These are phyloP conservation scores for Xiphophorus birchmanni DNA, from an alignment of 2,797 vertebrate genomes.

Conservation along the genomic window DNA sequence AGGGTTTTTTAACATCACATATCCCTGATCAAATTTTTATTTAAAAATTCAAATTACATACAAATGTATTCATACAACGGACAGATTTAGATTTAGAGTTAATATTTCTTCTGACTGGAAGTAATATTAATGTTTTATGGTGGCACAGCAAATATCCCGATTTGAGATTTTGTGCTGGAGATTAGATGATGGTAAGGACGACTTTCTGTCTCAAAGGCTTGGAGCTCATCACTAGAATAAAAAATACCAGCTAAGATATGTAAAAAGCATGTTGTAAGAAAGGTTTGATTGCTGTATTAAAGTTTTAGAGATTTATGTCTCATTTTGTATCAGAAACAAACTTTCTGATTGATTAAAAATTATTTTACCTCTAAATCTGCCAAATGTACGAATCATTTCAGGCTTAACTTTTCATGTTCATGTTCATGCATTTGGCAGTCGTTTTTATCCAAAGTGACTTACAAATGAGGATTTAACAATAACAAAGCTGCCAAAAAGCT, in stretches of 20 bases:
- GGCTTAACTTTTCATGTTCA: not conserved
- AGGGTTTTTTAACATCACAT: not conserved
- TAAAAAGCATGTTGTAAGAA: not conserved
- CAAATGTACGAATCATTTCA: not conserved
- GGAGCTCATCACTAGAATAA: not conserved
- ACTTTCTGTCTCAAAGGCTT: not conserved
- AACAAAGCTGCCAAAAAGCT: not conserved
- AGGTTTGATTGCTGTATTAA: not conserved
- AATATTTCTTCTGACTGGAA: not conserved
- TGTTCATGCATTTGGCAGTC: not conserved
- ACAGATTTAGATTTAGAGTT: not conserved
- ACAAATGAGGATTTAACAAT: not conserved
- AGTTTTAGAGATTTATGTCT: not conserved
- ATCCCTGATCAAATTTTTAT: not conserved
- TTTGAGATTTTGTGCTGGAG: not conserved
- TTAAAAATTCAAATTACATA: not conserved
- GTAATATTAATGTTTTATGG: not conserved
- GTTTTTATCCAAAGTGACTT: not conserved
- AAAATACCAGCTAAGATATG: not conserved
- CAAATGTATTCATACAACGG: not conserved
- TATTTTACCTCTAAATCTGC: not conserved
- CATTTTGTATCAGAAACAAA: not conserved
- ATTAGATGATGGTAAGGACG: not conserved
- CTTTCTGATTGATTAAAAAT: not conserved
- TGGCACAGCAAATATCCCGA: not conserved